These are phyloP conservation scores for Temnothorax rugatulus DNA, from an alignment of 2,888 invertebrate genomes.

Conservation along the genomic window DNA sequence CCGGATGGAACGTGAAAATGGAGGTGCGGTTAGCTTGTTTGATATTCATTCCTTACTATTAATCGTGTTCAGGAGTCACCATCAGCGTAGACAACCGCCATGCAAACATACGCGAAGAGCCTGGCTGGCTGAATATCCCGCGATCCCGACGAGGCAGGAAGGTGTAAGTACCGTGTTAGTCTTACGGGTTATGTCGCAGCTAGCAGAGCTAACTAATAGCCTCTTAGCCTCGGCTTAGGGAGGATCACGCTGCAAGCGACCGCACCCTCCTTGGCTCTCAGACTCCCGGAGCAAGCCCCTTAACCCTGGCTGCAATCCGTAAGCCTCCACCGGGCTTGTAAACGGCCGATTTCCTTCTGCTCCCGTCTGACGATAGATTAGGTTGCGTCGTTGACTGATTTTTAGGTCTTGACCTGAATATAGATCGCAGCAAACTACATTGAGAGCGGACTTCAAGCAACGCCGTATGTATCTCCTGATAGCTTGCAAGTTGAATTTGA, in stretches of 20 bases:
- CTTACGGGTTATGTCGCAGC: conserved; percentile 83
- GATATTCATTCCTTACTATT: conserved; percentile 73
- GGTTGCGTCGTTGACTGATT: conserved; percentile 67
- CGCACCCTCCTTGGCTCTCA: conserved; percentile 74
- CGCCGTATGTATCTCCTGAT: background rate
- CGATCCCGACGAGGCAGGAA: conserved; percentile 75
- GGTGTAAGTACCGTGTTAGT: conserved; percentile 83
- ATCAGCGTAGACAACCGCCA: conserved; percentile 59
- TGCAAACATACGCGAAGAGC: conserved; percentile 74
- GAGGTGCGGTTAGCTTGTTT: conserved; percentile 63
- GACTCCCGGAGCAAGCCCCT: conserved; percentile 66
- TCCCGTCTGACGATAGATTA: conserved; percentile 62
- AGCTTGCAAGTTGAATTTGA: conserved; percentile 5
- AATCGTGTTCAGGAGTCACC: conserved; percentile 63
- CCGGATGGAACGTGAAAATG: conserved; percentile 27
- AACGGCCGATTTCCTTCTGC: conserved; percentile 73
- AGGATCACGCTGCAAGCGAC: conserved; percentile 82
- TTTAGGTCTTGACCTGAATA: conserved; percentile 34
- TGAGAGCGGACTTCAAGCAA: background rate
- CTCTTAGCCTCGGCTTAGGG: conserved; percentile 85
- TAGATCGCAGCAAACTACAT: background rate
- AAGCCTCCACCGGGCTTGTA: conserved; percentile 77
- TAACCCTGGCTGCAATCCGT: conserved; percentile 74
- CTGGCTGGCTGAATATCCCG: conserved; percentile 69
- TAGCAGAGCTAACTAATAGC: conserved; percentile 85